Conservation (phyloP, 2,113 vertebrate genomes). For the Buteo buteo region DNA sequence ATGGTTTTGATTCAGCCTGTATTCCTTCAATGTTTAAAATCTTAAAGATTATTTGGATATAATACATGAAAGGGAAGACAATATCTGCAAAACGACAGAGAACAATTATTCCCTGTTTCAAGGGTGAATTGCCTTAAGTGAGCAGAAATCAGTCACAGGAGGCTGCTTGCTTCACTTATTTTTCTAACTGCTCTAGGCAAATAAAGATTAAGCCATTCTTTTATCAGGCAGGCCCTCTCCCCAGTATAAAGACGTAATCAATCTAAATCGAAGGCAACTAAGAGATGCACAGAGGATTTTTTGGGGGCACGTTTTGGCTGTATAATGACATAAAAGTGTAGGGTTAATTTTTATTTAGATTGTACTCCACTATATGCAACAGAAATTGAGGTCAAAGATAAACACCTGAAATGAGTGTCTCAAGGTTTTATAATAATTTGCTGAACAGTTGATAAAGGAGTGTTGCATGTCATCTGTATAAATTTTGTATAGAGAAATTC, state of each 20-base stretch:
- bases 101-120: slow-evolving; percentile 67
- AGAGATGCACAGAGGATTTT: not conserved
- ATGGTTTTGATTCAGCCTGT: not conserved
- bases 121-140: slow-evolving; percentile 63
- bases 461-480: not conserved
- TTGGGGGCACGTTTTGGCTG: not conserved
- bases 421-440: slow-evolving; percentile 5
- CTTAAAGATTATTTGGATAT: slow-evolving; percentile 32
- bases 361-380: not conserved
- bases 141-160: slow-evolving; percentile 71
- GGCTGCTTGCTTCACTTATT: slow-evolving; percentile 71
- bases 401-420: not conserved
- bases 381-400: not conserved
- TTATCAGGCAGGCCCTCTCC: slow-evolving; percentile 54
- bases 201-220: slow-evolving; percentile 73
- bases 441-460: not conserved
- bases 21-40: slow-evolving; percentile 12
- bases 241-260: slow-evolving; percentile 60
- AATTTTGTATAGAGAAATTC: not conserved
- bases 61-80: slow-evolving; percentile 41
- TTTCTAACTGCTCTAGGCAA: slow-evolving; percentile 71
- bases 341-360: not conserved
- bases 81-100: slow-evolving; percentile 33
- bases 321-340: not conserved
- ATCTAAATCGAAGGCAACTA: slow-evolving; percentile 59